phyloP scores from a whole-genome alignment of 2,888 invertebrate genomes.

The Pristionchus maxplancki region DNA sequence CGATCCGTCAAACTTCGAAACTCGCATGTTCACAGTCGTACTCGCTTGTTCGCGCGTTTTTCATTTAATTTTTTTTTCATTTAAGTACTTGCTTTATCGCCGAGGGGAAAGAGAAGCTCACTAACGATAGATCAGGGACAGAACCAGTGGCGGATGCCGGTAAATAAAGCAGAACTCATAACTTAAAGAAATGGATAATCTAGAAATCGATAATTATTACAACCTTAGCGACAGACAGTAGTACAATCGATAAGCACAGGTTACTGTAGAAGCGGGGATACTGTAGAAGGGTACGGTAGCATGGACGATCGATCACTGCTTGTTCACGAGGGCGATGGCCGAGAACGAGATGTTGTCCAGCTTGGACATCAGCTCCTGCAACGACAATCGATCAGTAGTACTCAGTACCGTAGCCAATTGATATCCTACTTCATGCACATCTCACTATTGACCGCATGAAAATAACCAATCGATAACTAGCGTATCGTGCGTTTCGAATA shows the following conservation, averaged over 20 bases:
- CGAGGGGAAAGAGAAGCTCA: not conserved
- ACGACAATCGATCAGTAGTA: slow-evolving; percentile 35
- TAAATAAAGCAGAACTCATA: slow-evolving; percentile 11
- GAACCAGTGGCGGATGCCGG: slow-evolving; percentile 28
- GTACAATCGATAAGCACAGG: not conserved
- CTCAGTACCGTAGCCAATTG: too few relatives aligned
- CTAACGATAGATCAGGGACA: slow-evolving; percentile 27
- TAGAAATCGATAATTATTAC: not conserved
- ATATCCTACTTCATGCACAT: too few relatives aligned
- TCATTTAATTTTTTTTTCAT: too few relatives aligned
- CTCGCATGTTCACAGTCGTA: too few relatives aligned
- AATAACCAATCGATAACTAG: too few relatives aligned
- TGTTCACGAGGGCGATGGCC: slow-evolving; percentile 72
- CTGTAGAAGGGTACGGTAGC: not conserved
- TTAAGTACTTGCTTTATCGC: slow-evolving; percentile 47
- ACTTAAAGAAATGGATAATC: not conserved
- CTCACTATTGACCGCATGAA: too few relatives aligned
- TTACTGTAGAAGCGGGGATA: not conserved
- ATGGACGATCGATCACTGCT: slow-evolving; percentile 32
- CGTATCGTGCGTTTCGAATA: too few relatives aligned
- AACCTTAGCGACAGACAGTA: not conserved
- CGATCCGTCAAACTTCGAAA: too few relatives aligned
- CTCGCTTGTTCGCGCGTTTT: too few relatives aligned
- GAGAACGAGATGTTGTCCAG: slow-evolving; percentile 69
- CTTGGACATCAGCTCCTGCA: slow-evolving; percentile 68